Conservation (phyloP, 2,888 invertebrate genomes). For the Carterocephalus palaemon region DNA sequence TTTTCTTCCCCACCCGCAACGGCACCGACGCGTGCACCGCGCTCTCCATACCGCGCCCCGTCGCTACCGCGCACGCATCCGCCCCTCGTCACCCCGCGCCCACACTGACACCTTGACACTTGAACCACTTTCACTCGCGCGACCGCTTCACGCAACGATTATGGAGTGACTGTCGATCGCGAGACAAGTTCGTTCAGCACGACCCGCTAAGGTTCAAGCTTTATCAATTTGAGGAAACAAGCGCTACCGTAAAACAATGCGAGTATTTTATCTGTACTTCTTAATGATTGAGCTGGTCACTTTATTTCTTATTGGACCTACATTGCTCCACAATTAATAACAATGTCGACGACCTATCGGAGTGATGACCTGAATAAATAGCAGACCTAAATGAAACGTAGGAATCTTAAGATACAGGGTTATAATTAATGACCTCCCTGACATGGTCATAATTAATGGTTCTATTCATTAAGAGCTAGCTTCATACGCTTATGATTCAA, state of each 20-base stretch:
- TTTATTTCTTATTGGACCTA: conserved; percentile 19
- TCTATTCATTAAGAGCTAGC: conserved; percentile 19
- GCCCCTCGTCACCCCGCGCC: conserved; percentile 37
- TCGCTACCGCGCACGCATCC: conserved; percentile 67
- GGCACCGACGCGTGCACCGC: conserved; percentile 81
- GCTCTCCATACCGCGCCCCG: conserved; percentile 62
- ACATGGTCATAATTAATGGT: too few species aligned
- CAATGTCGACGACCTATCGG: conserved; percentile 15
- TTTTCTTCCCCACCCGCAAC: conserved; percentile 84
- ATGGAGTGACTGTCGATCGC: conserved; percentile 48
- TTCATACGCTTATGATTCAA: neutral
- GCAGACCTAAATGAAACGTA: conserved; percentile 18
- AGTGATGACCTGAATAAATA: conserved; percentile 15
- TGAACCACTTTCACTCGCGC: conserved; percentile 48
- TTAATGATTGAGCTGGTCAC: conserved; percentile 17
- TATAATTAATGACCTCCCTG: too few species aligned
- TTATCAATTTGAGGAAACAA: conserved; percentile 20
- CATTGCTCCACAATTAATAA: conserved; percentile 10
- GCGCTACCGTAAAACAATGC: neutral
- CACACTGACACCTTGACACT: conserved; percentile 28
- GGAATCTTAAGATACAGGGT: conserved; percentile 6
- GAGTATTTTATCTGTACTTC: conserved; percentile 5
- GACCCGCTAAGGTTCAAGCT: conserved; percentile 9
- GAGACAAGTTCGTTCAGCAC: conserved; percentile 34
- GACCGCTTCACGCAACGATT: conserved; percentile 45